Base-by-base conservation (phyloP, 1,140 invertebrate species). In the Chrysomallon squamiferum region DNA sequence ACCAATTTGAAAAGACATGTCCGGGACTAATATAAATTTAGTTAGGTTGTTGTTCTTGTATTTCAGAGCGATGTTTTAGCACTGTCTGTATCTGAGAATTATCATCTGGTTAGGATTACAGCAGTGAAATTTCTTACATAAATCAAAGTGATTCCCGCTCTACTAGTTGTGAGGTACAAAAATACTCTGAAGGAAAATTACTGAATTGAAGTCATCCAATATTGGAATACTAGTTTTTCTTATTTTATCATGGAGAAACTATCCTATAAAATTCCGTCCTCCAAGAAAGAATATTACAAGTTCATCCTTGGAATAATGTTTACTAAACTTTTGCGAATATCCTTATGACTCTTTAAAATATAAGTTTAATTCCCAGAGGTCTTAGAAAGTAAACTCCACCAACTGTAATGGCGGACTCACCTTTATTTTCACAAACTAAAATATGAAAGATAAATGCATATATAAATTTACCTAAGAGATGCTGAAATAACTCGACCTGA, bases 261-360 rank as follows among this genome's bases (percentile, higher is more conserved):
- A 68, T 1, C 73, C 73, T 6, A 72, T 61, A 29, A 74, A 49
- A 54, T 72, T 69, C 2, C 73, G 69, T 20, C 66, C 73, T 11
- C 73, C 73, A 18, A 63, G 45, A 47, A 47, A 20, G n/a, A 47
- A 47, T 22, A 47, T 22, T 20, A 47, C 45, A 0, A 59, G 33
- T 32, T 65, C 56, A n/a, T 62, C 52, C 18, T 54, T 27, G 47
- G 29, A 43, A 18, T 25, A 50, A 0, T 30, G 20, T 2, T 35
- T 3, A 2, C 20, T 29, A 15, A 18, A 18, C 3, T 47, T 45
- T n/a, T 38, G 7, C 1, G 62, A 59, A 38, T 49, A 3, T 0
- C 35, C 9, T 25, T 61, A 43, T 11, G 43, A 38, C 5, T 59
- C 71, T 65, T 41, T 67, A 62, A 56, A 59, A 75, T 6, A 73